Evolutionary conservation across 2,797 vertebrate species (phyloP), one percentile per base, ranked within the genome.

Genomic region (Graptemys geographica): DNA sequence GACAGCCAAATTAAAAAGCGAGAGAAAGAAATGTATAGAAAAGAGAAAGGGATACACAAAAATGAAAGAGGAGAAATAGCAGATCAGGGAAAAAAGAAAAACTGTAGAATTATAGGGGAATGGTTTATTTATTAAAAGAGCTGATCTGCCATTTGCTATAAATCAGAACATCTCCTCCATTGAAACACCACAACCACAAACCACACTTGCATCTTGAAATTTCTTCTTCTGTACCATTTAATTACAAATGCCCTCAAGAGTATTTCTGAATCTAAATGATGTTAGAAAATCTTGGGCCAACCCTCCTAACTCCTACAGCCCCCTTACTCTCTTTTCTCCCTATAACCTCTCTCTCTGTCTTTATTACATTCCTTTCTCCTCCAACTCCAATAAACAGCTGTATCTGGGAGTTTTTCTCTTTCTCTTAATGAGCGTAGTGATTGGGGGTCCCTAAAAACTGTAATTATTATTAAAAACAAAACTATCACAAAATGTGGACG

Each of bases 131-230:
- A 81, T 78, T 90, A 78, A 41, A 72, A 47, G 56, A 92, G 78
- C 9, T 86, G 88, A 79, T 91, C 33, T 1, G 1, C 88, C 87
- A 91, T 6, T 10, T 27, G 31, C 65, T 44, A 21, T 76, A 89
- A 87, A 78, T 44, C 55, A 25, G 72, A 84, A 28, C 11, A 86
- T 62, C 76, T 5, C 3, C 44, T 91, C 19, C 51, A 55, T 15
- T n/a, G 79, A 88, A 93, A 89, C 57, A 69, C 8, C 53, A 83
- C 23, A 95, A 53, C 19, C 91, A 90, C 51, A 96, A 91, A 88
- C n/a, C 33, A 92, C 56, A 92, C 53, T 47, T 90, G 51, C n/a
- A 59, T 59, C 11, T 25, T 72, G 49, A 65, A 10, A 81, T 37
- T 8, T 90, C 79, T 93, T n/a, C 79, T 10, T 78, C 82, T 87